Evolutionary conservation across 2,113 vertebrate species (phyloP), one percentile per base, ranked within the genome.

Genomic region (Montifringilla adamsi): DNA sequence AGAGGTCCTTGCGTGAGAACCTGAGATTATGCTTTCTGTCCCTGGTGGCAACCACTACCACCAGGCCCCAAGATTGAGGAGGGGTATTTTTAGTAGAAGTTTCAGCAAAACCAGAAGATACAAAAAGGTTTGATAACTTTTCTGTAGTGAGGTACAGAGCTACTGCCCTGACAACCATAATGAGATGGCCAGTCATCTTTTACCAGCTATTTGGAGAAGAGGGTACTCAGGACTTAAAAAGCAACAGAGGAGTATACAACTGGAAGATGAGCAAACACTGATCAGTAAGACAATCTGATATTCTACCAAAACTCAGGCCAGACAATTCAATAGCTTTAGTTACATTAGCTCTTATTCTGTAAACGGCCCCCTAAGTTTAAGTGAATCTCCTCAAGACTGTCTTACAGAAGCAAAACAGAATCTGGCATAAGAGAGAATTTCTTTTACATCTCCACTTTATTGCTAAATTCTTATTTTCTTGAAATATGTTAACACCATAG

Each of bases 161-260:
- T 64, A 37, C 14, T 50, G 26, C 22, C 44, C 31, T 77, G 53
- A 73, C 21, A 49, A 41, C 13, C 3, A 2, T 26, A 47, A 7
- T 0, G 0, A 73, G 35, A 21, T 41, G 22, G 16, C 12, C 68
- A 47, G 30, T 52, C 19, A 31, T 63, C 31, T 72, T 90, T 37
- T 59, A 26, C 16, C 26, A 69, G 44, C 11, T 70, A 1, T 78
- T 88, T 73, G 22, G 43, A 67, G 46, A 80, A 49, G 20, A 41
- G 5, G 11, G 8, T 63, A 19, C 19, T 73, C 31, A 20, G 26
- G 23, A 69, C 23, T 49, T 55, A 20, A 8, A 68, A 46, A 50
- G 33, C 0, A 0, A 13, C 20, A 78, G 26, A 55, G 27, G 6
- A 7, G 12, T 30, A 7, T 37, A 30, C 1, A 2, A 58, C 9